Evolutionary conservation across 2,888 invertebrate genomes (phyloP), one percentile per base, ranked within the genome.

Genomic region (Clivina fossor): DNA sequence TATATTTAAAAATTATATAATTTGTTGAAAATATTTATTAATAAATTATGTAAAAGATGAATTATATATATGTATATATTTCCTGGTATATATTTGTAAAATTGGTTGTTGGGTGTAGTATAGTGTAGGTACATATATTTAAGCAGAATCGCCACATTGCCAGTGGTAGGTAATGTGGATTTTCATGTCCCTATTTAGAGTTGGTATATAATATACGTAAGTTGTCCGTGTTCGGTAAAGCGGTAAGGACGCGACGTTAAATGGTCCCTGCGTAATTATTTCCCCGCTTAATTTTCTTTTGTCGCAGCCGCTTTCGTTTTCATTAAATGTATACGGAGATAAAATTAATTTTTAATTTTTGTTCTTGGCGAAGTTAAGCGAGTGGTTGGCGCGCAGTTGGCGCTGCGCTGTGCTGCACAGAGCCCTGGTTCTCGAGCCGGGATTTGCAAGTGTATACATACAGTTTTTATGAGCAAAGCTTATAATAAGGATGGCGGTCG

Each of bases 281-380:
- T 47, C 33, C 19, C 33, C 47, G 47, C 47, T 47, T 47, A 47
- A 47, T 47, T 47, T 47, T 47, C 46, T 47, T 47, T 33, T 47
- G 47, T 47, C 47, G 28, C 47, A 47, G 33, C 33, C 47, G 19
- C 47, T 47, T 47, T 47, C 47, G 33, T 47, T 47, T 47, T 47
- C 47, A 47, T 47, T 74, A 73, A 73, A 71, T 68, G 71, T 71
- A 72, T 72, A 68, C 71, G 66, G 68, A 71, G 71, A 71, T 70
- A 70, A 73, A 72, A 74, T 73, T 74, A 74, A 74, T 73, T 74
- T 74, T 74, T 74, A 74, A 74, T 74, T 73, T 69, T 63, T 64
- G 66, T 66, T 66, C 66, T 65, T 62, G 69, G 66, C 66, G 66
- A 68, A 67, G 38, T 49, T 37, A 38, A 49, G 18, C 28, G 48